These are phyloP conservation scores for Nerophis ophidion DNA, from an alignment of 2,113 vertebrate species.

Conservation along the genomic window DNA sequence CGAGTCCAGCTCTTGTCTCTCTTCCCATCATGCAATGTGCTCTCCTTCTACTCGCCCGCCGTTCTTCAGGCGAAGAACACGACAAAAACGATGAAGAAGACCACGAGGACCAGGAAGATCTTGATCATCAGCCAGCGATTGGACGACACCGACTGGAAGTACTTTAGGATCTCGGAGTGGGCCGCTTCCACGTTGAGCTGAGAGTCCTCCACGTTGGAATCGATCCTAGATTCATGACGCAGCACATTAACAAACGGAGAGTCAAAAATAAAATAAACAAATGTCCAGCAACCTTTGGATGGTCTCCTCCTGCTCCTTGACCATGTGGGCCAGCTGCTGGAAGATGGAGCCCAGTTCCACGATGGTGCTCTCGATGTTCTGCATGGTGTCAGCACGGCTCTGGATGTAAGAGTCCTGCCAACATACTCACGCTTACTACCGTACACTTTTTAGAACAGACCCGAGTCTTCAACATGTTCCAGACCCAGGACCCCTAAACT, in stretches of 20 bases:
- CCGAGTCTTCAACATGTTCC: neutral
- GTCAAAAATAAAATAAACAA: neutral
- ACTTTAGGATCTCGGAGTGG: conserved; percentile 89
- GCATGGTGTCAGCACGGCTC: conserved; percentile 88
- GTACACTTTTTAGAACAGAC: neutral
- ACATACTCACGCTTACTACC: neutral
- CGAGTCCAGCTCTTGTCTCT: conserved; percentile 32
- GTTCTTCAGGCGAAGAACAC: conserved; percentile 84
- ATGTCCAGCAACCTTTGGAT: conserved; percentile 75
- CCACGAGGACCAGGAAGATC: conserved; percentile 88
- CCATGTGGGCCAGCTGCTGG: conserved; percentile 90
- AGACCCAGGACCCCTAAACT: too few relatives aligned
- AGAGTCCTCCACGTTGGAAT: conserved; percentile 85
- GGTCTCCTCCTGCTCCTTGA: conserved; percentile 90
- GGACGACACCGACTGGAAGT: conserved; percentile 91
- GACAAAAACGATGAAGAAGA: conserved; percentile 93
- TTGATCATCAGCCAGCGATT: conserved; percentile 96
- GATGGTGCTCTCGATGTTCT: conserved; percentile 91
- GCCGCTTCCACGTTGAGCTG: conserved; percentile 87
- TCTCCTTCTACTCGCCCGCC: neutral
- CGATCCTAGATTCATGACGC: conserved; percentile 71
- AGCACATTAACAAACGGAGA: neutral
- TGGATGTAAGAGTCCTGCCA: conserved; percentile 87
- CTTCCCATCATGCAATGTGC: conserved; percentile 12
- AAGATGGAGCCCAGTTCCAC: conserved; percentile 91